A percentile compares a stretch with the other conserved stretches of the same genome.
Evolutionary conservation across 2,113 vertebrate species (phyloP).

Genomic region (Macrotis lagotis): DNA sequence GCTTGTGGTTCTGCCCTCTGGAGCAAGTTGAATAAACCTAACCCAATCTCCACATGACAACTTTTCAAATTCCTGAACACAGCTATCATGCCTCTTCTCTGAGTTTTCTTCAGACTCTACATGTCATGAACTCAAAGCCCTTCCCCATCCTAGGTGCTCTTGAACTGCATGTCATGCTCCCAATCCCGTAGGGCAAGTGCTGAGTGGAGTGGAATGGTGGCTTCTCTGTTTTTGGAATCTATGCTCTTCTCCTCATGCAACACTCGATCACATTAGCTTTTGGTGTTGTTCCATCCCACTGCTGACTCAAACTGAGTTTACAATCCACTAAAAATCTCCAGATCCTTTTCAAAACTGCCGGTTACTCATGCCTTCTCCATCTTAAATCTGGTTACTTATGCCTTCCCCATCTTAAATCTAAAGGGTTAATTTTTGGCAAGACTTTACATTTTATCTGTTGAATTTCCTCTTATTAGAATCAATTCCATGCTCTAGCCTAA

Average conservation of each 20-base stretch:
- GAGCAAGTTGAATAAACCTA: not conserved
- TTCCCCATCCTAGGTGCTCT: not conserved
- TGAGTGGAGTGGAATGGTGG: not conserved
- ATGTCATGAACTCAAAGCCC: not conserved
- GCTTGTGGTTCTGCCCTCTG: not conserved
- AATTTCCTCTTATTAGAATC: not conserved
- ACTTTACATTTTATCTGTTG: not conserved
- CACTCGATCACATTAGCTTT: not conserved
- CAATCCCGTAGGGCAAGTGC: not conserved
- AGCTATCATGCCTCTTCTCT: not conserved
- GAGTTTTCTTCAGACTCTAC: not conserved
- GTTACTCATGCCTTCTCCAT: not conserved
- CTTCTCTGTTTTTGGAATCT: not conserved
- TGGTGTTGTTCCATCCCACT: not conserved
- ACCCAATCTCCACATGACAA: not conserved
- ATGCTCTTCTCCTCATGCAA: not conserved
- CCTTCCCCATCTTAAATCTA: not conserved
- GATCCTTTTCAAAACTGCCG: not conserved
- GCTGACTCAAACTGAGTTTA: not conserved
- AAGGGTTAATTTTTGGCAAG: not conserved
- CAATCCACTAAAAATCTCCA: not conserved
- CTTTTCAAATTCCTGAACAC: not conserved
- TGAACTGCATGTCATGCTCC: not conserved
- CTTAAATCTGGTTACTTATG: no score
- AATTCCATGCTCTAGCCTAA: not conserved